Evolutionary conservation across 1,140 invertebrate species (phyloP).

Genomic region (Tetranychus cinnabarinus): DNA sequence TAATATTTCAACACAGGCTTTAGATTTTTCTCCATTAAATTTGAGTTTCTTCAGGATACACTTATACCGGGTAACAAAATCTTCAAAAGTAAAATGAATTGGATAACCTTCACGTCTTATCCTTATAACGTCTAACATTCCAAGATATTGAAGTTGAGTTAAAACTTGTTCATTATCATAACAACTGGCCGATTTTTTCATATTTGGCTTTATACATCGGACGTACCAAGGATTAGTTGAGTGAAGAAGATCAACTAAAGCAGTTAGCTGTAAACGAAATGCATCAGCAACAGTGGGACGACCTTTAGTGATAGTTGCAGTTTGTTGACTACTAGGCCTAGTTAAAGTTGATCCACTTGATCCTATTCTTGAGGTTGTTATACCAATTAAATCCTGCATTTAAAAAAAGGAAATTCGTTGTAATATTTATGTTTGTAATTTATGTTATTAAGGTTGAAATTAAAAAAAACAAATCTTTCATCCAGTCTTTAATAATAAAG

Average conservation of each 20-base stretch:
- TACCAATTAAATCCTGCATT: no score
- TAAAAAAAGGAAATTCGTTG: no score
- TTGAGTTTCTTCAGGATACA: conserved; percentile 24
- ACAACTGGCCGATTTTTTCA: conserved; percentile 53
- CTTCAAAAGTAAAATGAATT: conserved; percentile 50
- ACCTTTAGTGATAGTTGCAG: conserved; percentile 47
- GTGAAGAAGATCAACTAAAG: conserved; percentile 69
- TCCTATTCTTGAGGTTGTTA: no score
- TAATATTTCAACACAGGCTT: conserved; percentile 20
- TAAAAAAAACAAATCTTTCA: no score
- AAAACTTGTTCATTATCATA: conserved; percentile 62
- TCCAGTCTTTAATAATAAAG: no score
- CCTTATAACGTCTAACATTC: conserved; percentile 84
- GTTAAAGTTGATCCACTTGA: neutral
- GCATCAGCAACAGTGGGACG: conserved; percentile 80
- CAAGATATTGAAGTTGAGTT: conserved; percentile 72
- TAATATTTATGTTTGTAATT: no score
- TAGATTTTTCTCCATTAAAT: conserved; percentile 1
- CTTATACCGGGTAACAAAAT: conserved; percentile 52
- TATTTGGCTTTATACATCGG: conserved; percentile 81
- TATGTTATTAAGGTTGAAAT: no score
- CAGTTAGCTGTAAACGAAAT: conserved; percentile 68
- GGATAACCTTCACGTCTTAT: conserved; percentile 65
- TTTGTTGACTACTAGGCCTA: neutral
- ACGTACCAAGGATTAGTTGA: conserved; percentile 85